These are phyloP conservation scores for Polietes domitor DNA, from an alignment of 2,888 invertebrate species.

Conservation along the genomic window DNA sequence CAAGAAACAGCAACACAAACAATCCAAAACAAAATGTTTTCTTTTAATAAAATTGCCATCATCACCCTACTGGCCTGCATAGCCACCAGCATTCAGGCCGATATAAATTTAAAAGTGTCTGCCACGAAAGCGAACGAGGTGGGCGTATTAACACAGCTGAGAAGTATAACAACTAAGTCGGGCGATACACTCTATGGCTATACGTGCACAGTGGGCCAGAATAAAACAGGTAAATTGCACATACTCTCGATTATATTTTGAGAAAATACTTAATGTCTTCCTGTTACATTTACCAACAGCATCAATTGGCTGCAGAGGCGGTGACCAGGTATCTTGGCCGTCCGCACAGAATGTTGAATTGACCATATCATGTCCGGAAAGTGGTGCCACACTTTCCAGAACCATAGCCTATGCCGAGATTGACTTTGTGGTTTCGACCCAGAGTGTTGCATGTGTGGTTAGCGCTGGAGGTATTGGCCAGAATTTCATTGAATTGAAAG, in stretches of 20 bases:
- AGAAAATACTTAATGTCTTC: no score
- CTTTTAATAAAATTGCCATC: not conserved
- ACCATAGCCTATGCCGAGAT: conserved; percentile 59
- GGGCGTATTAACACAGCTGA: no score
- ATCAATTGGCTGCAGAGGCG: conserved; percentile 46
- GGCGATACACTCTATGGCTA: conserved; percentile 29
- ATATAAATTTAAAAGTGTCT: not conserved
- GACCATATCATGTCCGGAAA: conserved; percentile 61
- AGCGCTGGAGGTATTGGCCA: conserved; percentile 58
- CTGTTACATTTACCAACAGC: conserved; percentile 5
- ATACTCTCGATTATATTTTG: not conserved
- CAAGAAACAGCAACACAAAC: no score
- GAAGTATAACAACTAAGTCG: not conserved
- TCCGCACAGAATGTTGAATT: conserved; percentile 60
- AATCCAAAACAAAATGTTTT: not conserved
- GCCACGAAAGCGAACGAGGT: not conserved
- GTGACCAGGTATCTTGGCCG: conserved; percentile 48
- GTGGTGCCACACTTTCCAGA: conserved; percentile 51
- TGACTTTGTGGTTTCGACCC: conserved; percentile 48
- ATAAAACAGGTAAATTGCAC: conserved; percentile 36
- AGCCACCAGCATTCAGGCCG: not conserved
- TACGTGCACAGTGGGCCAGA: conserved; percentile 52
- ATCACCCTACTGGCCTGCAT: not conserved
- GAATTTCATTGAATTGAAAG: conserved; percentile 53
- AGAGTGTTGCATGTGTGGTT: conserved; percentile 53